A percentile compares a stretch with the other conserved stretches of the same genome.
Evolutionary conservation across 1,140 invertebrate species (phyloP).

Genomic region (Microplitis demolitor): DNA sequence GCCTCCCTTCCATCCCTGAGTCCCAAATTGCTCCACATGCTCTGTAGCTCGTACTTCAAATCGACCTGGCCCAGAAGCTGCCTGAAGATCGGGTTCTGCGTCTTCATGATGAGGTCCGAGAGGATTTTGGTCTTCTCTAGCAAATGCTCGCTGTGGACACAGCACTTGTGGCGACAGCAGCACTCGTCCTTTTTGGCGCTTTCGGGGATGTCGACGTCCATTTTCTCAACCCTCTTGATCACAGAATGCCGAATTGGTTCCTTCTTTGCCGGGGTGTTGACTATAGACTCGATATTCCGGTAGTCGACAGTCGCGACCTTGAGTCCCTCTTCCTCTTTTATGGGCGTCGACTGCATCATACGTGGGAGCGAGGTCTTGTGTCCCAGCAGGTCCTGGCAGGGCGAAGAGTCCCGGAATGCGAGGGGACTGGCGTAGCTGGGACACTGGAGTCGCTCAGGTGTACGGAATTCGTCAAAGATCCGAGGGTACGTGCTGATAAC

Average conservation of each 20-base stretch:
- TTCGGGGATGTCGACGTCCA: slow-evolving; percentile 44
- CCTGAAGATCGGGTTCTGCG: slow-evolving; percentile 53
- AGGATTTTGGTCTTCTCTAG: slow-evolving; percentile 55
- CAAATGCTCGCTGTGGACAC: slow-evolving; percentile 49
- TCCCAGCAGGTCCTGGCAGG: too few relatives aligned
- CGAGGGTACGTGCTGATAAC: slow-evolving; percentile 44
- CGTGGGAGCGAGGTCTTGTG: slow-evolving; percentile 40
- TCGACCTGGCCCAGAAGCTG: slow-evolving; percentile 54
- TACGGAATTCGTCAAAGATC: slow-evolving; percentile 53
- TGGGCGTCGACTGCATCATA: slow-evolving; percentile 56
- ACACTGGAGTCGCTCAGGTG: slow-evolving; percentile 43
- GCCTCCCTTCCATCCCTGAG: slow-evolving; percentile 41
- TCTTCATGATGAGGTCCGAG: slow-evolving; percentile 54
- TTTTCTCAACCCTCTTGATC: slow-evolving; percentile 52
- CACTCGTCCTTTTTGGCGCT: slow-evolving; percentile 36
- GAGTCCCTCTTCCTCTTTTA: slow-evolving; percentile 47
- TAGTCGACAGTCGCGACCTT: slow-evolving; percentile 52
- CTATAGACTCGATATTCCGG: slow-evolving; percentile 58
- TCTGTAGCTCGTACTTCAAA: slow-evolving; percentile 50
- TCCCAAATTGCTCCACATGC: slow-evolving; percentile 48
- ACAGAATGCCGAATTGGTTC: slow-evolving; percentile 54
- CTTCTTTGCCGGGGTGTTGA: slow-evolving; percentile 52
- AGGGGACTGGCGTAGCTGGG: slow-evolving; percentile 31
- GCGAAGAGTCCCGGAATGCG: too few relatives aligned
- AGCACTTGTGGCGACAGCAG: slow-evolving; percentile 56